phyloP scores from a whole-genome alignment of 2,113 vertebrate species.

The Corythoichthys intestinalis region DNA sequence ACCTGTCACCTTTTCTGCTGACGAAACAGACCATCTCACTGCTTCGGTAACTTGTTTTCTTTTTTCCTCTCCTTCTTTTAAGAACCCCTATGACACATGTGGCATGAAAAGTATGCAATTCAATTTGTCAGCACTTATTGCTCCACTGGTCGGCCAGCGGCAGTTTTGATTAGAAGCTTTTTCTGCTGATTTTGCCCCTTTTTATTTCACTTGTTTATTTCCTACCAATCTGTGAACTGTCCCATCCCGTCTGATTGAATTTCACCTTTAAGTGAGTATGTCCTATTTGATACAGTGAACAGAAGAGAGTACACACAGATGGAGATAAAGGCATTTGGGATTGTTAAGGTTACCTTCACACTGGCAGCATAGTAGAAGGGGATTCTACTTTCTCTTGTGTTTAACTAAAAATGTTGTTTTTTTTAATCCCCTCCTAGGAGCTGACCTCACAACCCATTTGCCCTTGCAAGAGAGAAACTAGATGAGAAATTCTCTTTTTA shows the following conservation, averaged over 20 bases:
- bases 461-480: constrained; percentile 44
- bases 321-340: constrained; percentile 31
- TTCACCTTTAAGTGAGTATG: constrained; percentile 25
- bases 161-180: constrained; percentile 41
- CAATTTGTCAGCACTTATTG: constrained; percentile 52
- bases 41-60: constrained; percentile 39
- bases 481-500: constrained; percentile 38
- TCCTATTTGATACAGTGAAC: constrained; percentile 25
- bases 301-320: constrained; percentile 8
- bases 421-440: neutral
- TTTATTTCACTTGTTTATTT: constrained; percentile 25
- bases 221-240: constrained; percentile 13
- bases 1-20: constrained; percentile 64
- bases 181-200: constrained; percentile 25
- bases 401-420: constrained; percentile 41
- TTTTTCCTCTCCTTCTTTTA: constrained; percentile 50
- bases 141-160: constrained; percentile 25
- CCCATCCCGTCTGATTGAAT: constrained; percentile 23
- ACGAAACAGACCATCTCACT: constrained; percentile 44
- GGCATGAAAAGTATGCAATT: constrained; percentile 52
- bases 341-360: constrained; percentile 54
- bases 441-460: constrained; percentile 25
- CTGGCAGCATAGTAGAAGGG: constrained; percentile 13
- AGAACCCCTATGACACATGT: constrained; percentile 61
- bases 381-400: constrained; percentile 2